Evolutionary conservation across 2,888 invertebrate species (phyloP), one percentile per base, ranked within the genome.

Genomic region (Clepsis dumicolana): DNA sequence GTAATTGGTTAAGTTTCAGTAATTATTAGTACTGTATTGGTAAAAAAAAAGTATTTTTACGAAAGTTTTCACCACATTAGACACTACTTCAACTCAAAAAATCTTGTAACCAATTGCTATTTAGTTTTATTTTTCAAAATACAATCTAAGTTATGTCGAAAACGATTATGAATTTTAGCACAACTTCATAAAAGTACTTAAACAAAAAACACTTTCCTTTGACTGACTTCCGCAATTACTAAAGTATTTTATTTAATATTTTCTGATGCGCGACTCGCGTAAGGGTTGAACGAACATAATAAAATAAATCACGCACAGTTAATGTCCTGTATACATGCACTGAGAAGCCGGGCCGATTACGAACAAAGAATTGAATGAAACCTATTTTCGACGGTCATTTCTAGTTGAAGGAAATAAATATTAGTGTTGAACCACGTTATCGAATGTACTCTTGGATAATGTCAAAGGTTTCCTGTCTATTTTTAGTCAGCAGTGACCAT

Each of bases 201-300:
- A 16, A 27, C n/a, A 53, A 16, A 52, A 27, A 25, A n/a, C 53
- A 7, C 29, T 53, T 16, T n/a, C 25, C n/a, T 53, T 27, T 25
- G 3, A 27, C 27, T 27, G 4, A 16, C n/a, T 44, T 44, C 18
- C 12, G 32, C 32, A 12, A 35, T 12, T 12, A 35, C 32, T 35
- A 3, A 29, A 35, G 52, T 52, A 53, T 27, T 27, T 53, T 14
- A n/a, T 27, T 27, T 53, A 8, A n/a, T 53, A 53, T 53, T 53
- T 14, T 27, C 24, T 8, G 27, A 38, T 38, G 38, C n/a, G n/a
- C 35, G 35, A 38, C 38, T 18, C 18, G 32, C 54, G 29, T 54
- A 18, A 18, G 18, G 12, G 54, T 29, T 54, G n/a, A 7, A 4
- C 18, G 16, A n/a, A 44, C 41, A 54, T 12, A 50, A 24, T 50